Evolutionary conservation across 2,797 vertebrate species (phyloP), one percentile per base, ranked within the genome.

Genomic region (Enteromius mattozi): DNA sequence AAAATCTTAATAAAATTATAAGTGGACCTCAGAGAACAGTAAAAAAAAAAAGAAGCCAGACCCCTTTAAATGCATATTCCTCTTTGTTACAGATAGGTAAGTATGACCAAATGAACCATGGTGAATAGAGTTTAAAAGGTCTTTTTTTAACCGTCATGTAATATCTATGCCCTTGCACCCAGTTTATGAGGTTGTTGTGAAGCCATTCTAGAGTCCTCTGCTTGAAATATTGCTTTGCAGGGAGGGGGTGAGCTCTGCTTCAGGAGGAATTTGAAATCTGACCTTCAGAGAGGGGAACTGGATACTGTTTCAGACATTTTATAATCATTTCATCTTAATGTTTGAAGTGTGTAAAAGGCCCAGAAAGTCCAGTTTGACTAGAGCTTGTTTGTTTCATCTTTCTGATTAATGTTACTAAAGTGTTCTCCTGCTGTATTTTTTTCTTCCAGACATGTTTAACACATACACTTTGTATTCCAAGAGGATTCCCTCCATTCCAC

Each of bases 401-500:
- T 21, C 68, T 61, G 33, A 69, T 24, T 14, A 5, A 6, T 56
- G 37, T 45, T 4, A 9, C 61, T 40, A 21, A 49, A 71, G 37
- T 35, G 63, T 70, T 70, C 37, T 37, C 27, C 49, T 37, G 12
- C 35, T 54, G 16, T 51, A 21, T 7, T 27, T 61, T 82, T 86
- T 77, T n/a, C 42, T 27, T 47, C 13, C 40, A 61, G 69, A 86
- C 68, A 78, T 63, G 78, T 71, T 87, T 56, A 82, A 69, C 70
- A 19, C n/a, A 71, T 61, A 85, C 49, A 17, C 56, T 84, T 87
- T 63, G 42, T 69, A 24, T 76, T 76, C 80, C 81, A 66, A 72
- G 17, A 75, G 87, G 85, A 88, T 85, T 54, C 81, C 45, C 40
- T 63, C 86, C 90, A 91, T 93, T 93, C 89, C 87, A 87, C 68